phyloP scores from a whole-genome alignment of 2,113 vertebrate species.

The Brienomyrus brachyistius region DNA sequence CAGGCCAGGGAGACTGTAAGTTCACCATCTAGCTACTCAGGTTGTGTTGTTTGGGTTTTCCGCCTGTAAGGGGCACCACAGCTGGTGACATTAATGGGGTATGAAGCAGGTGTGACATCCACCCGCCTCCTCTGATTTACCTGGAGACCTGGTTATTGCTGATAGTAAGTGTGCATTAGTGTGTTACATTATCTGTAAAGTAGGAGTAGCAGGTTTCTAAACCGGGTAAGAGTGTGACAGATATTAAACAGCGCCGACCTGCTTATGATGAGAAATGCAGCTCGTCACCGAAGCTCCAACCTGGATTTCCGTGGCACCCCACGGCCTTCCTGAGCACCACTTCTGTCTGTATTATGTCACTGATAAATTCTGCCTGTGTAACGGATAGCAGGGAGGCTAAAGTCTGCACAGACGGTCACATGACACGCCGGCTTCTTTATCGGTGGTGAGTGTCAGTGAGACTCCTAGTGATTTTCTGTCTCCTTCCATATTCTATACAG shows the following conservation, averaged over 20 bases:
- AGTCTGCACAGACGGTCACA: slow-evolving; percentile 80
- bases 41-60: not conserved
- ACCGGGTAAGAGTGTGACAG: not conserved
- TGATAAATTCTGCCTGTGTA: slow-evolving; percentile 52
- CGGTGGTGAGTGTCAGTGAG: slow-evolving; percentile 79
- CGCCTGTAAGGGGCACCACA: not conserved
- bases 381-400: slow-evolving; percentile 53
- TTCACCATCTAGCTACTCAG: not conserved
- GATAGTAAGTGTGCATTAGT: not conserved
- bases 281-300: slow-evolving; percentile 42
- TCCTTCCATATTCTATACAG: slow-evolving; percentile 90
- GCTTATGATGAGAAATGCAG: slow-evolving; percentile 49
- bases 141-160: not conserved
- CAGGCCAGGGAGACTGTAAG: not conserved
- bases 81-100: not conserved
- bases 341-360: slow-evolving; percentile 43
- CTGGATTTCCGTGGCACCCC: slow-evolving; percentile 50
- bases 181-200: not conserved
- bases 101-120: not conserved
- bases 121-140: not conserved
- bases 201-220: not conserved
- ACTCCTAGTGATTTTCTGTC: slow-evolving; percentile 98
- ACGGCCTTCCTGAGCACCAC: slow-evolving; percentile 33
- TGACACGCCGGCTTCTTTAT: slow-evolving; percentile 77
- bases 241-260: slow-evolving; percentile 23